These are phyloP conservation scores for Drosophila flavopinicola DNA, from an alignment of 2,888 invertebrate genomes.

Conservation along the genomic window DNA sequence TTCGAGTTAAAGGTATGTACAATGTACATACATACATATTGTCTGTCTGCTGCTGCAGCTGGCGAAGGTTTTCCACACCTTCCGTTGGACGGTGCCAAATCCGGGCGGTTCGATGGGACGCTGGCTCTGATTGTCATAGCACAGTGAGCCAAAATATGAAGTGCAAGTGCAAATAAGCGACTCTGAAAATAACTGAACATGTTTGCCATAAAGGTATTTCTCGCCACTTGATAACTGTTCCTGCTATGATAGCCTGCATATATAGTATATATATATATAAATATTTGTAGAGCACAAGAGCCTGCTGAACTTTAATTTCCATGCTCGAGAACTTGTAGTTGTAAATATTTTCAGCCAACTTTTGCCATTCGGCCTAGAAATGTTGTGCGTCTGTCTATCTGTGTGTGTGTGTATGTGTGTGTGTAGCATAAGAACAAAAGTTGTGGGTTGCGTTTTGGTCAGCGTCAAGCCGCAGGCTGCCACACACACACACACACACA, in stretches of 20 bases:
- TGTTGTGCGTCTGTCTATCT: conserved; percentile 9
- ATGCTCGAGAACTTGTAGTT: conserved; percentile 24
- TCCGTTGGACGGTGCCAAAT: neutral
- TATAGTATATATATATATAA: conserved; percentile 9
- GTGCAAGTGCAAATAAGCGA: conserved; percentile 46
- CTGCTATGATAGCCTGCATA: neutral
- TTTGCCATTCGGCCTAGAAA: conserved; percentile 59
- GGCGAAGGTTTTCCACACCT: neutral
- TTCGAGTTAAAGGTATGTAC: neutral
- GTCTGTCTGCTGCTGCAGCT: neutral
- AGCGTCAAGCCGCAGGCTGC: conserved; percentile 42
- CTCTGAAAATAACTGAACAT: conserved; percentile 35
- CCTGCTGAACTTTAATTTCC: conserved; percentile 50
- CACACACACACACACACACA: conserved; percentile 38
- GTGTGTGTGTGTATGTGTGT: conserved; percentile 11
- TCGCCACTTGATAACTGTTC: conserved; percentile 15
- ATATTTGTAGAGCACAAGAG: conserved; percentile 22
- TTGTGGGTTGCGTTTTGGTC: conserved; percentile 45
- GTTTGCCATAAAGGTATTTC: conserved; percentile 25
- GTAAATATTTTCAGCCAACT: conserved; percentile 58
- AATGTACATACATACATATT: too few species aligned
- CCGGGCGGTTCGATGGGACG: conserved; percentile 20
- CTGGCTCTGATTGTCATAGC: conserved; percentile 44
- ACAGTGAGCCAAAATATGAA: conserved; percentile 52
- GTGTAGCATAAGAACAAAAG: conserved; percentile 23